Evolutionary conservation across 2,113 vertebrate species (phyloP), one percentile per base, ranked within the genome.

Genomic region (Pardalotus punctatus): DNA sequence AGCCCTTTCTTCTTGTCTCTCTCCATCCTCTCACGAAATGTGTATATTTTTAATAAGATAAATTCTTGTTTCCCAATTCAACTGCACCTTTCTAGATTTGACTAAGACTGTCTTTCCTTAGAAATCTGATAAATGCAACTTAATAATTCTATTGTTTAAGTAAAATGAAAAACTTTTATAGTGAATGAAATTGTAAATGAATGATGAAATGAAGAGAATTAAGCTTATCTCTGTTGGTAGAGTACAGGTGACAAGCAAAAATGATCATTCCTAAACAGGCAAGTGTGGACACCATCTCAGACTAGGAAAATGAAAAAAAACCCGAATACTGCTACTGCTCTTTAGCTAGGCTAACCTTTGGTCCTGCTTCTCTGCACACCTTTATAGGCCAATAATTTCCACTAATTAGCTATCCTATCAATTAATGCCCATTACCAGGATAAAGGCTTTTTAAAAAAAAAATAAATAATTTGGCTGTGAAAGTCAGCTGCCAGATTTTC

Each of bases 361-460:
- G 33, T 64, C 45, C 65, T 79, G 19, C 50, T 94, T 90, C 66
- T 94, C 64, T 80, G 66, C 51, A 70, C 40, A 78, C 42, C 53
- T 94, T 91, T 82, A 70, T 35, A 60, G 38, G 31, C 45, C 35
- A 82, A 25, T 91, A 62, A 90, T 95, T 94, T 93, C 79, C 74
- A 82, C 64, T 92, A 87, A 88, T 95, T 90, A 89, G 27, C 50
- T 77, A 25, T 62, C 15, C 24, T 81, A 81, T 73, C 45, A 92
- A 81, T 95, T 92, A 93, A 81, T 56, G 31, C 48, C 29, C 76
- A 80, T 95, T 95, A 93, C 13, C 29, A 81, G 40, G 38, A 73
- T 45, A 90, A 83, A 90, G 27, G 23, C 1, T 25, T 60, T 78
- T n/a, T n/a, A n/a, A n/a, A n/a, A n/a, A n/a, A n/a, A n/a, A n/a